Conservation (phyloP, 2,797 vertebrate species). For the Chloroceryle inda region DNA sequence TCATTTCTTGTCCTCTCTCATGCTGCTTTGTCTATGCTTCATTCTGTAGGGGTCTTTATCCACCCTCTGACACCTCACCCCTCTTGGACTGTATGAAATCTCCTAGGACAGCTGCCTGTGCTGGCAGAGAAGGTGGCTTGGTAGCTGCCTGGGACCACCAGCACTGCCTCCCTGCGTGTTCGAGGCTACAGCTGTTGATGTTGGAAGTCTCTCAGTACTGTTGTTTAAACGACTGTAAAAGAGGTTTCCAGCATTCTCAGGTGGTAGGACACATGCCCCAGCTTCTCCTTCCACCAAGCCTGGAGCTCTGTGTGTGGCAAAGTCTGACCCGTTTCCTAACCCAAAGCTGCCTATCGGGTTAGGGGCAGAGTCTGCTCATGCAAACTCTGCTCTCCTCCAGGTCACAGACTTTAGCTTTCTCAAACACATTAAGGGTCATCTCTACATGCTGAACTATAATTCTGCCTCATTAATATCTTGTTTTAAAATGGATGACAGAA, state of each 20-base stretch:
- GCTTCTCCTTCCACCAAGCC: not conserved
- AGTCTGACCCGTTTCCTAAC: not conserved
- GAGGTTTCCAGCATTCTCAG: conserved; percentile 43
- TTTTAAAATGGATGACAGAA: not conserved
- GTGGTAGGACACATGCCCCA: conserved; percentile 23
- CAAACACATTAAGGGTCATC: not conserved
- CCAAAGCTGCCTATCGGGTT: not conserved
- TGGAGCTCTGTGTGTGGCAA: conserved; percentile 18
- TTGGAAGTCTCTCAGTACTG: conserved; percentile 39
- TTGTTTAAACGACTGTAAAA: conserved; percentile 18
- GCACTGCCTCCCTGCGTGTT: not conserved
- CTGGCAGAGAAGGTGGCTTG: not conserved
- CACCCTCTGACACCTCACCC: not conserved
- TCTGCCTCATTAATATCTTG: not conserved
- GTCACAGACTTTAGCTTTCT: not conserved
- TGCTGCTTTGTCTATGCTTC: not conserved
- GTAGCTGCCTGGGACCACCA: conserved; percentile 44
- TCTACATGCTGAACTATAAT: not conserved
- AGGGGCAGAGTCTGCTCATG: not conserved
- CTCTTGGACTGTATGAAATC: not conserved
- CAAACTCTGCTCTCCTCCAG: not conserved
- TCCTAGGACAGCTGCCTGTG: not conserved
- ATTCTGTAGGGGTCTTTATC: not conserved
- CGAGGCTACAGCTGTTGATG: conserved; percentile 11
- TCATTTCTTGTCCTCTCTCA: not conserved